Evolutionary conservation across 2,113 vertebrate genomes (phyloP).

Genomic region (Odobenus rosmarus): DNA sequence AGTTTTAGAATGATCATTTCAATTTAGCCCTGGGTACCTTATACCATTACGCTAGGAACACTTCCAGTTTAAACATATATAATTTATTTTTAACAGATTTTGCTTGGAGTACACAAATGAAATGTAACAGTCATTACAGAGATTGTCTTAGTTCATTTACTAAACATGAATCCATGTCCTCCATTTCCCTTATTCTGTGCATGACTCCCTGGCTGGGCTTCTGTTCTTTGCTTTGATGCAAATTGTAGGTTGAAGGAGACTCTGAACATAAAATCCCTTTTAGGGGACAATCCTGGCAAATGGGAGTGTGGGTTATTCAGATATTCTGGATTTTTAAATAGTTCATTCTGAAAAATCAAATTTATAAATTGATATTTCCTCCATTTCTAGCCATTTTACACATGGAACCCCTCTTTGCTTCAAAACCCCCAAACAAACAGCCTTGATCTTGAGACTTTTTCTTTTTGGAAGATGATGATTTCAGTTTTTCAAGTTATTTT

Average conservation of each 20-base stretch:
- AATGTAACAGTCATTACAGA: conserved; percentile 67
- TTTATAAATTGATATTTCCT: conserved; percentile 23
- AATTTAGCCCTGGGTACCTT: conserved; percentile 66
- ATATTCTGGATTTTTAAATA: conserved; percentile 24
- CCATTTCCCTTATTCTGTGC: conserved; percentile 25
- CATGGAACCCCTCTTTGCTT: background rate
- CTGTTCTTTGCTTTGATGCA: conserved; percentile 32
- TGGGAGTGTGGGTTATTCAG: background rate
- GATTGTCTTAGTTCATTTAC: conserved; percentile 63
- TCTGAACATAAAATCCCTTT: background rate
- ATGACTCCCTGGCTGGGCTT: conserved; percentile 18
- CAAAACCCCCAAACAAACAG: conserved; percentile 13
- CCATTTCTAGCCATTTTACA: background rate
- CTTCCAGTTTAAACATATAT: conserved; percentile 72
- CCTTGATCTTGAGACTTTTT: conserved; percentile 41
- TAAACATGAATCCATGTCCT: conserved; percentile 52
- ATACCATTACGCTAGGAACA: conserved; percentile 63
- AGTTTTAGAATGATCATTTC: conserved; percentile 72
- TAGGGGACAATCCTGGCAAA: background rate
- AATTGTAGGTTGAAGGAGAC: background rate
- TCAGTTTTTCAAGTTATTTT: conserved; percentile 67
- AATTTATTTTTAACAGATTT: conserved; percentile 76
- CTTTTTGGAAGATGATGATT: conserved; percentile 31
- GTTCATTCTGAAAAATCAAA: conserved; percentile 12
- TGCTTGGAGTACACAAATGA: conserved; percentile 67